Base-by-base conservation (phyloP, 1,140 invertebrate species). In the Lepidotrigona ventralis region DNA sequence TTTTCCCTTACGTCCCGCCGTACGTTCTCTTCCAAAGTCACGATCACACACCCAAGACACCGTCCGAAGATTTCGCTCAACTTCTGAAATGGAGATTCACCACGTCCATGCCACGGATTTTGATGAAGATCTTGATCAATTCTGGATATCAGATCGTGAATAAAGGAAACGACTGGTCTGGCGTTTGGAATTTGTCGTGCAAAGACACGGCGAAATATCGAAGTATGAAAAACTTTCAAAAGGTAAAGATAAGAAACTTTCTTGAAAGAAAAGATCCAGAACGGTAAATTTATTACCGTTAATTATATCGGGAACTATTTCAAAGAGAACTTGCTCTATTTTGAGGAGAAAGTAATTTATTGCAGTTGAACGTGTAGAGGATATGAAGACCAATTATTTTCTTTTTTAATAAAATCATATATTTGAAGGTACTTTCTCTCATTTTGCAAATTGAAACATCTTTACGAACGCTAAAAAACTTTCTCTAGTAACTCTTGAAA, bases 51-150 rank as follows among this genome's bases (percentile, higher is more conserved):
- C 12, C 23, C 0, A 54, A 63, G 5, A 69, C 33, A 21, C 19
- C 70, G 26, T 39, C 81, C 4, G 70, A 71, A 0, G 75, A 83
- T 5, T 60, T 83, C 17, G 11, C 17, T 0, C 21, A 60, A 0
- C 66, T 78, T 4, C 66, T 83, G 3, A 77, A 71, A 51, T 83
- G 81, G 81, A 83, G 71, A 23, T 53, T 70, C 11, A 78, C 81
- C n/a, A 21, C 23, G 0, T 21, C 39, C 3, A 78, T 69, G 74
- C 81, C 81, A 0, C 78, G 29, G 12, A 8, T 83, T 1, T n/a
- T 83, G 1, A 23, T 83, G 0, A 78, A 60, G 46, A 83, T 83
- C 2, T 6, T 83, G 6, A 17, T 78, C 0, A 71, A 71, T 11
- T 54, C 75, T 3, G 81, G 81, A 15, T 78, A 78, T 1, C 26